These are phyloP conservation scores for Toxonevra muliebris DNA, from an alignment of 2,888 invertebrate species.

Conservation along the genomic window DNA sequence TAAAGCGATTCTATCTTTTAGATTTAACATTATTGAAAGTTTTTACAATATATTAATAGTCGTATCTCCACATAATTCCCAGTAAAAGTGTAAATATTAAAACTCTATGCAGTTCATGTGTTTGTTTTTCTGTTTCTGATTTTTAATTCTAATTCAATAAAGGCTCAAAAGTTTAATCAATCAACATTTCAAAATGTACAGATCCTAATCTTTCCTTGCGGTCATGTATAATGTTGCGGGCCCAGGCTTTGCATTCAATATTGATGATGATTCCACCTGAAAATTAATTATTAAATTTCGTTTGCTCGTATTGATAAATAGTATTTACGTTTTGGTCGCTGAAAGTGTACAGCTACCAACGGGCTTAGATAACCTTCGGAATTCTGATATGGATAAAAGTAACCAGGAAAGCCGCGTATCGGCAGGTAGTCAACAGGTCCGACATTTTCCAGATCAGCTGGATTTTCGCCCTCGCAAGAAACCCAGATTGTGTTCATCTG, in stretches of 20 bases:
- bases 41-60: too few species aligned
- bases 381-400: conserved; percentile 89
- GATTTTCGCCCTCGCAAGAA: conserved; percentile 93
- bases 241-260: conserved; percentile 78
- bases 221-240: conserved; percentile 74
- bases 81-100: not conserved
- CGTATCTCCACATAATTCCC: too few species aligned
- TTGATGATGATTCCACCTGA: conserved; percentile 70
- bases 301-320: not conserved
- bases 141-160: too few species aligned
- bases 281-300: conserved; percentile 26
- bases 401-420: conserved; percentile 85
- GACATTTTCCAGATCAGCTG: conserved; percentile 90
- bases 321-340: conserved; percentile 81
- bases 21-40: too few species aligned
- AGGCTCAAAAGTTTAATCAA: conserved; percentile 62
- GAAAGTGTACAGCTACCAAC: conserved; percentile 85
- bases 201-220: conserved; percentile 75
- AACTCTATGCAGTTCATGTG: conserved; percentile 8
- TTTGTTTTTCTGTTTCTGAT: not conserved
- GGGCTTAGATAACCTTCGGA: conserved; percentile 89
- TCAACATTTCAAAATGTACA: conserved; percentile 78
- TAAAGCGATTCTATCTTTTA: too few species aligned
- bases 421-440: conserved; percentile 86
- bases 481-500: conserved; percentile 89